phyloP scores from a whole-genome alignment of 92 coral and sea anemone species.

The Blastomussa wellsi region DNA sequence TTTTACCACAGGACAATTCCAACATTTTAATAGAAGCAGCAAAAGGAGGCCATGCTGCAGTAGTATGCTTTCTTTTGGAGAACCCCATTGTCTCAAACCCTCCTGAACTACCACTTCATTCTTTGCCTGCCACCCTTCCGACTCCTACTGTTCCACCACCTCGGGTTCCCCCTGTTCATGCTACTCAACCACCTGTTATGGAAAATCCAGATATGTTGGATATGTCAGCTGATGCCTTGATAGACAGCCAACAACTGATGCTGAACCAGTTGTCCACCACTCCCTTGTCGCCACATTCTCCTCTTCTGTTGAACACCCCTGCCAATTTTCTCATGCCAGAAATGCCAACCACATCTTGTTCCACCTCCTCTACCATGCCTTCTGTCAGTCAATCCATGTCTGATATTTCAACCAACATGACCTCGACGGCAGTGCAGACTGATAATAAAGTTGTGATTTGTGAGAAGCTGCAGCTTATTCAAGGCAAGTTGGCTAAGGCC shows the following conservation, averaged over 20 bases:
- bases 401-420: constrained; percentile 64
- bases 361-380: constrained; percentile 68
- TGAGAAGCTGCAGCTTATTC: constrained; percentile 85
- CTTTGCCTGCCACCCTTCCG: constrained; percentile 78
- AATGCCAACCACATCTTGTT: constrained; percentile 71
- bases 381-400: constrained; percentile 80
- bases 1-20: constrained; percentile 77
- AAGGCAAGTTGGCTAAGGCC: constrained; percentile 83
- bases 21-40: constrained; percentile 98
- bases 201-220: constrained; percentile 86
- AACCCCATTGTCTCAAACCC: constrained; percentile 89
- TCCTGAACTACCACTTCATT: constrained; percentile 83
- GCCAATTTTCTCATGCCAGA: constrained; percentile 72
- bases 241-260: constrained; percentile 70
- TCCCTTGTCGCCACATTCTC: constrained; percentile 79
- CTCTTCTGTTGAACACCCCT: constrained; percentile 67
- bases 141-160: constrained; percentile 95
- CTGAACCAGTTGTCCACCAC: constrained; percentile 64
- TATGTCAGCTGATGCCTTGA: constrained; percentile 48
- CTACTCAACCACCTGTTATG: constrained; percentile 84
- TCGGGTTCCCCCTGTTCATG: constrained; percentile 97
- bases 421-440: constrained; percentile 88
- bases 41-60: constrained; percentile 98
- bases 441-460: constrained; percentile 76
- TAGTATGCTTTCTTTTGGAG: constrained; percentile 87